Percentiles rank a stretch among this genome's conserved stretches.
Evolutionary conservation across 2,888 invertebrate species (phyloP).

Genomic region (Sinhomidia bicolor): DNA sequence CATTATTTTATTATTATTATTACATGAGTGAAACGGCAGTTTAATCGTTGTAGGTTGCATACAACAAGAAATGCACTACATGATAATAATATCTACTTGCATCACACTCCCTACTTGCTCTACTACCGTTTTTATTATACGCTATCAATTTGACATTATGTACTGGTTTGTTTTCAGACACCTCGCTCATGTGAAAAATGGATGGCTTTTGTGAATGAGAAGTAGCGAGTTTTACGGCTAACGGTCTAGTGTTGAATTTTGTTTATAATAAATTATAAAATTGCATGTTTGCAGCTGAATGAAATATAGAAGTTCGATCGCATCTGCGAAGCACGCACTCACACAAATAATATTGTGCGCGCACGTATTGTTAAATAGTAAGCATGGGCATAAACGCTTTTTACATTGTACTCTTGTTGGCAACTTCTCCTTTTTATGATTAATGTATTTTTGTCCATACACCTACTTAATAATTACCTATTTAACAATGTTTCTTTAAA

Average conservation of each 20-base stretch:
- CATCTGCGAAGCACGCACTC: constrained; percentile 8
- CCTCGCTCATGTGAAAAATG: not conserved
- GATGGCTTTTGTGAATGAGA: constrained; percentile 17
- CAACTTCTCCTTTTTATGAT: constrained; percentile 11
- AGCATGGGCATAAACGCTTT: not conserved
- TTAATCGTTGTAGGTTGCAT: no score
- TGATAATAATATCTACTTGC: no score
- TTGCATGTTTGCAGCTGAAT: not conserved
- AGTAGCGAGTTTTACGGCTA: not conserved
- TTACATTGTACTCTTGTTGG: not conserved
- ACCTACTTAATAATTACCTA: not conserved
- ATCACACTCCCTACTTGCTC: no score
- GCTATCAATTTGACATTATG: constrained; percentile 1
- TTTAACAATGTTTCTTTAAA: constrained; percentile 52
- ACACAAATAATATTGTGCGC: not conserved
- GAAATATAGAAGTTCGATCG: constrained; percentile 13
- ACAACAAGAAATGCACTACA: no score
- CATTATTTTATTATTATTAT: no score
- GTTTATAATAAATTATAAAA: not conserved
- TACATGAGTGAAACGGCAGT: no score
- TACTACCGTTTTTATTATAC: not conserved
- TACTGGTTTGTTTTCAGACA: not conserved
- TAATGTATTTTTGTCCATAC: not conserved
- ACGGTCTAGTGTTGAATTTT: constrained; percentile 13
- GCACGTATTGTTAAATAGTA: not conserved